Evolutionary conservation across 2,113 vertebrate species (phyloP).

Genomic region (Rhea americana): DNA sequence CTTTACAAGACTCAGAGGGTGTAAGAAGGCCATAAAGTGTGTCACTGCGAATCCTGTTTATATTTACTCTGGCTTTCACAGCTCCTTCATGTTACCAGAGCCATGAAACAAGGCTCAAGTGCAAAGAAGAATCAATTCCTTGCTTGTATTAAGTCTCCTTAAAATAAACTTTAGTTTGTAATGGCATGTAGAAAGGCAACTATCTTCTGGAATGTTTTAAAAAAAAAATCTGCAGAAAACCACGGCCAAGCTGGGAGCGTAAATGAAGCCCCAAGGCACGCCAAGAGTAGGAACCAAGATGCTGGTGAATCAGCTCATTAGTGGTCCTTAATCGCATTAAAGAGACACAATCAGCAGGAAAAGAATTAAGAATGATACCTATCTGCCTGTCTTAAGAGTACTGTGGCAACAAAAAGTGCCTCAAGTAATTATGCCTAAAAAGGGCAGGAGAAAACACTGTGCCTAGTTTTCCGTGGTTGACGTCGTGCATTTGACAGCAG

Average conservation of each 20-base stretch:
- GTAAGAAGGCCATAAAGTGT: background rate
- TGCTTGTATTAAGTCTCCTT: background rate
- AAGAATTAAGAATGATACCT: background rate
- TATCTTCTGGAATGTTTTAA: background rate
- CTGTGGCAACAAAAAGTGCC: background rate
- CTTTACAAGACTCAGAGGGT: background rate
- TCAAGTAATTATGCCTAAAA: background rate
- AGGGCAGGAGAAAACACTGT: background rate
- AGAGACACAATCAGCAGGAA: background rate
- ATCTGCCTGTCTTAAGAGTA: background rate
- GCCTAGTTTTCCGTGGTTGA: background rate
- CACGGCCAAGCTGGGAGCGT: background rate
- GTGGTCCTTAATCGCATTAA: background rate
- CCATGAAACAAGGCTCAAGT: background rate
- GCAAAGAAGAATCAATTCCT: background rate
- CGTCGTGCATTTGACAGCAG: background rate
- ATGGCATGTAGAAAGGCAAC: background rate
- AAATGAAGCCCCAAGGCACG: background rate
- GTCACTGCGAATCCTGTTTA: background rate
- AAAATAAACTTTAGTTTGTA: slow-evolving; percentile 13
- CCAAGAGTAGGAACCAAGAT: background rate
- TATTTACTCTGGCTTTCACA: background rate
- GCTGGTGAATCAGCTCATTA: background rate
- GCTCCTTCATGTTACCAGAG: background rate
- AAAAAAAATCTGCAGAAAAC: background rate